These are phyloP conservation scores for Seriola aureovittata DNA, from an alignment of 2,113 vertebrate species.

Conservation along the genomic window DNA sequence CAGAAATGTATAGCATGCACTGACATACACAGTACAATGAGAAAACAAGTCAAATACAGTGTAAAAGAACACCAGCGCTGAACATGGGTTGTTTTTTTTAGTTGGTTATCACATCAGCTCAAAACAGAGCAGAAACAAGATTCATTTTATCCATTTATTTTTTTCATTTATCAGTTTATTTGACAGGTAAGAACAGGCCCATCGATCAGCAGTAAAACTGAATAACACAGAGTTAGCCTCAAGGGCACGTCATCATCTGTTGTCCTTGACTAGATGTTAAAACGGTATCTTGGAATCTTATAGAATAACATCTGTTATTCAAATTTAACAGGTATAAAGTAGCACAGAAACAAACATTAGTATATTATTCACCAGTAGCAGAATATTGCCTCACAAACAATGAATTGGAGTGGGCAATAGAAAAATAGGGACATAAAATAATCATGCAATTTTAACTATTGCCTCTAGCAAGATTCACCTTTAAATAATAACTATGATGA, in stretches of 20 bases:
- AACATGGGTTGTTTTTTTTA: background rate
- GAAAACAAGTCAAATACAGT: background rate
- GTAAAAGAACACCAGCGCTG: background rate
- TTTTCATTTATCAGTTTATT: background rate
- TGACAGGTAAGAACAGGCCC: background rate
- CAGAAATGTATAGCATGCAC: background rate
- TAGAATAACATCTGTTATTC: background rate
- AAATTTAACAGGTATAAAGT: background rate
- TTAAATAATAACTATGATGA: background rate
- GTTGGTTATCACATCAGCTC: background rate
- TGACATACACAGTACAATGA: background rate
- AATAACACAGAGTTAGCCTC: background rate
- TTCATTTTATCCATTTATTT: no score
- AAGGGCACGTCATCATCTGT: background rate
- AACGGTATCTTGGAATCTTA: background rate
- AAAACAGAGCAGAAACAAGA: background rate
- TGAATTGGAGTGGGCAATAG: background rate
- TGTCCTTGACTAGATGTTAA: background rate
- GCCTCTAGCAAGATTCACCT: background rate
- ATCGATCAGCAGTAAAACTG: background rate
- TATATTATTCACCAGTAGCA: background rate
- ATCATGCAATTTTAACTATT: background rate
- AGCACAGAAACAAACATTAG: background rate
- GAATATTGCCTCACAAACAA: background rate
- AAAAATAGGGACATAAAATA: background rate